Evolutionary conservation across 2,797 vertebrate species (phyloP).

Genomic region (Ispidina picta): DNA sequence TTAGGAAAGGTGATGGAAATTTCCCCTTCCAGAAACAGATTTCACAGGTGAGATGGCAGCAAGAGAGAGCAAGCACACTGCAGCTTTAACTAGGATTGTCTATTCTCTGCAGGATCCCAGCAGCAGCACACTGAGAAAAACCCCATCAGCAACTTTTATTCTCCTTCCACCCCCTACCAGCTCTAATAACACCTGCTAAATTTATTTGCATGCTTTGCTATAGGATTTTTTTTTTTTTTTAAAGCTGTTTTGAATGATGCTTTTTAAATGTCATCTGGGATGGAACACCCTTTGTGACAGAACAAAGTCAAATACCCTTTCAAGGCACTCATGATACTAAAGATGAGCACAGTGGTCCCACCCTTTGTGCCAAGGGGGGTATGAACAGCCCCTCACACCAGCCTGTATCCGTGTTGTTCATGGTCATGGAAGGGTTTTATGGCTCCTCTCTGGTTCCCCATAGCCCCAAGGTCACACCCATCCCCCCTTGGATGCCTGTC

Average conservation of each 20-base stretch:
- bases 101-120: slow-evolving; percentile 22
- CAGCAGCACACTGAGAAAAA: slow-evolving; percentile 17
- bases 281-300: background rate
- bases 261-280: slow-evolving; percentile 39
- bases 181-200: slow-evolving; percentile 46
- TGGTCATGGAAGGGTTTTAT: background rate
- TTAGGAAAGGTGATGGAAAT: background rate
- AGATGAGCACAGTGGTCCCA: background rate
- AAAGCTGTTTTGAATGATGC: background rate
- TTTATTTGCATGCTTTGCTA: slow-evolving; percentile 1
- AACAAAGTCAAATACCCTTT: background rate
- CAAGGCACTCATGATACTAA: background rate
- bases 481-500: background rate
- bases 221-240: background rate
- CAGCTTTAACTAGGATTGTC: background rate
- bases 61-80: background rate
- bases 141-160: slow-evolving; percentile 32
- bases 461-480: background rate
- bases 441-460: background rate
- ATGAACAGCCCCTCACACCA: background rate
- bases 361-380: background rate
- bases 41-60: background rate
- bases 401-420: background rate
- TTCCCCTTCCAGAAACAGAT: background rate
- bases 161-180: background rate